These are phyloP conservation scores for Monomorium pharaonis DNA, from an alignment of 1,140 invertebrate species.

Conservation along the genomic window DNA sequence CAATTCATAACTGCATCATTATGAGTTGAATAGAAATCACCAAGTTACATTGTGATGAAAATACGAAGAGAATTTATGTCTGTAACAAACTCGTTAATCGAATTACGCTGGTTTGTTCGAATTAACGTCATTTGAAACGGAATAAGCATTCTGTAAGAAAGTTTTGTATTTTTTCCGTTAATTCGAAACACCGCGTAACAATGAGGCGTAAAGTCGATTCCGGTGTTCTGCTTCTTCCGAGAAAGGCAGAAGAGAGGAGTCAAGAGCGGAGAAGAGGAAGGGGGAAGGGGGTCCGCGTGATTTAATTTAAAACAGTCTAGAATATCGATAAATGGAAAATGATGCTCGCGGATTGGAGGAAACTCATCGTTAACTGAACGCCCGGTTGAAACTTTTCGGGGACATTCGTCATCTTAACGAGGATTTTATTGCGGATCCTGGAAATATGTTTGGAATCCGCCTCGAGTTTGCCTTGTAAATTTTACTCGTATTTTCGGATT, in stretches of 20 bases:
- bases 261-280: not conserved
- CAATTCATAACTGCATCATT: not conserved
- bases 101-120: not conserved
- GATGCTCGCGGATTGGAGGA: slow-evolving; percentile 21
- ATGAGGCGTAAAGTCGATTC: slow-evolving; percentile 45
- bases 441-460: slow-evolving; percentile 50
- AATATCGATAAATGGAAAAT: slow-evolving; percentile 57
- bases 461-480: slow-evolving; percentile 51
- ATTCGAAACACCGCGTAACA: slow-evolving; percentile 41
- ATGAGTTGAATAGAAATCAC: not conserved
- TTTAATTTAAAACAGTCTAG: slow-evolving; percentile 48
- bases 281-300: not conserved
- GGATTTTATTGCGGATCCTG: slow-evolving; percentile 60
- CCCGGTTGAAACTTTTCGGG: slow-evolving; percentile 38
- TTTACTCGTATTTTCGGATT: slow-evolving; percentile 32
- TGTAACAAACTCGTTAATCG: slow-evolving; percentile 38
- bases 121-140: slow-evolving; percentile 6
- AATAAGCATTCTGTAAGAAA: slow-evolving; percentile 31
- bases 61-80: not conserved
- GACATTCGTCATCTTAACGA: slow-evolving; percentile 67
- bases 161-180: slow-evolving; percentile 41
- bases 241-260: not conserved
- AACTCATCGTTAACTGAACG: slow-evolving; percentile 48
- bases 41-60: not conserved
- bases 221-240: not conserved